These are phyloP conservation scores for Lophochroa leadbeateri DNA, from an alignment of 2,113 vertebrate species.

Conservation along the genomic window DNA sequence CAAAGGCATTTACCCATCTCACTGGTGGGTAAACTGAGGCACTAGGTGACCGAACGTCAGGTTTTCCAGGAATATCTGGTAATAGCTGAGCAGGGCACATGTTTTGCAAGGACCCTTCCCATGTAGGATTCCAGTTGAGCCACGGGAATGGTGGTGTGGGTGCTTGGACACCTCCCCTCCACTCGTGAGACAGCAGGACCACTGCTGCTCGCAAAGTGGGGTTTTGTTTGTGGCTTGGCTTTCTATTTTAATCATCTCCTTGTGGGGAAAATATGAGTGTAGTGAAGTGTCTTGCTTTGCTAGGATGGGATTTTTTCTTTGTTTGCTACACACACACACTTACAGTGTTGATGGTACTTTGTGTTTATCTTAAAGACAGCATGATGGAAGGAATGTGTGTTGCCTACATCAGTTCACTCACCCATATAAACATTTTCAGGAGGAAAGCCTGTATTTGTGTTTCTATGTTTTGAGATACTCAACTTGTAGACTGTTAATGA, in stretches of 20 bases:
- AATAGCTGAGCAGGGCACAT: not conserved
- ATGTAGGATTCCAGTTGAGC: rapidly evolving
- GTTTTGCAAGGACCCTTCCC: rapidly evolving
- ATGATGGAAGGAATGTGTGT: slow-evolving; percentile 65
- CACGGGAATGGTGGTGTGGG: rapidly evolving
- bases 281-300: slow-evolving; percentile 7
- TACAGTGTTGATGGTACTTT: slow-evolving; percentile 57
- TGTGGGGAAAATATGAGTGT: slow-evolving; percentile 46
- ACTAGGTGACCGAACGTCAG: rapidly evolving
- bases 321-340: slow-evolving; percentile 38
- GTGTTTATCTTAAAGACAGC: slow-evolving; percentile 66
- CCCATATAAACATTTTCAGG: slow-evolving; percentile 61
- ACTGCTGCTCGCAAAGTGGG: not conserved
- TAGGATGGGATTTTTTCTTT: slow-evolving; percentile 57
- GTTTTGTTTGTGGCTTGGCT: slow-evolving; percentile 43
- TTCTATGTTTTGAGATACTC: not conserved
- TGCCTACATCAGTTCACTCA: slow-evolving; percentile 40
- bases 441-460: slow-evolving; percentile 57
- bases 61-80: not conserved
- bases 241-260: slow-evolving; percentile 55
- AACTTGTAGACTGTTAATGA: slow-evolving; percentile 50
- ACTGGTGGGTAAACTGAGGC: not conserved
- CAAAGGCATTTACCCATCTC: rapidly evolving
- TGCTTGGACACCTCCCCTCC: not conserved
- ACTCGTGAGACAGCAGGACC: not conserved